Conservation (phyloP, 2,797 vertebrate species). For the Pipistrellus nathusii region DNA sequence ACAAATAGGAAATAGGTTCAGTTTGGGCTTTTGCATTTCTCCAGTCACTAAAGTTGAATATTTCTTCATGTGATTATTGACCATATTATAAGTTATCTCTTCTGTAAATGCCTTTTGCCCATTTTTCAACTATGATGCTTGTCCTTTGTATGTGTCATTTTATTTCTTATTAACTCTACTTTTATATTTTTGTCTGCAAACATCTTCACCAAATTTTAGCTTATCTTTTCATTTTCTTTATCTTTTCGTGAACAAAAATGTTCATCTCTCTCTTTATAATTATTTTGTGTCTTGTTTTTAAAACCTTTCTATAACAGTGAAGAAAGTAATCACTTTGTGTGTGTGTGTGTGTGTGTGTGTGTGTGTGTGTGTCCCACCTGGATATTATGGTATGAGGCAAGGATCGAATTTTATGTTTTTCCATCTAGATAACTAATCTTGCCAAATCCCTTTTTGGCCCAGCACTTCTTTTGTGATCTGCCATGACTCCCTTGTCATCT, state of each 20-base stretch:
- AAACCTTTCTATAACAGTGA: neutral
- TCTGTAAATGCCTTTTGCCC: neutral
- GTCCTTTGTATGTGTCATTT: slow-evolving; percentile 19
- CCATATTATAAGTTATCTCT: neutral
- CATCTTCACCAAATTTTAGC: neutral
- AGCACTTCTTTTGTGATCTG: neutral
- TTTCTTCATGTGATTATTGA: neutral
- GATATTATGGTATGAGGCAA: neutral
- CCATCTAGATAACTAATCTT: neutral
- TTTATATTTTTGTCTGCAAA: neutral
- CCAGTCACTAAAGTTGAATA: neutral
- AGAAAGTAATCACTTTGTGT: neutral
- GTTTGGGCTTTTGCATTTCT: neutral
- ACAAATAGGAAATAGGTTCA: neutral
- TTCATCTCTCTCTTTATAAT: neutral
- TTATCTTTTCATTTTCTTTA: slow-evolving; percentile 32
- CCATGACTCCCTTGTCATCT: neutral
- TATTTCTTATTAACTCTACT: slow-evolving; percentile 1
- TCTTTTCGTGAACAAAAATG: slow-evolving; percentile 42
- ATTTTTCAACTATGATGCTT: neutral
- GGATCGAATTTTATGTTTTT: neutral
- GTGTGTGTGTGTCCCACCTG: neutral
- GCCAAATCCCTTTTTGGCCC: neutral
- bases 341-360: too few species aligned
- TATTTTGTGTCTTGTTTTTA: slow-evolving; percentile 44